Percentiles rank a stretch among this genome's conserved stretches.
These are phyloP conservation scores for Lucinisca nassula DNA, from an alignment of 2,888 invertebrate species.

Conservation along the genomic window DNA sequence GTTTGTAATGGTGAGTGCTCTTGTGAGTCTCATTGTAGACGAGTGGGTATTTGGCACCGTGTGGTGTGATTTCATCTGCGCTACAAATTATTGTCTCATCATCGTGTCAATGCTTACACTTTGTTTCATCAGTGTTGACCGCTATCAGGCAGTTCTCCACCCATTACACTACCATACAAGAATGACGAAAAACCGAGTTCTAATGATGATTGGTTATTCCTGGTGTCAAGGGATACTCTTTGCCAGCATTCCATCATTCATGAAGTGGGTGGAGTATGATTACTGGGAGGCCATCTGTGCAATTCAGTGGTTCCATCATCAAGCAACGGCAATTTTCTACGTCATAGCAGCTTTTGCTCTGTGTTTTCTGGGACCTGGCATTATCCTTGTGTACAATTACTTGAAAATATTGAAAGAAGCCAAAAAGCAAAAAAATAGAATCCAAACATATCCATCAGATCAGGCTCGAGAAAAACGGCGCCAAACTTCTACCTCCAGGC, in stretches of 20 bases:
- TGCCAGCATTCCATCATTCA: slow-evolving; percentile 77
- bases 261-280: slow-evolving; percentile 85
- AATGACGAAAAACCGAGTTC: slow-evolving; percentile 72
- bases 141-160: slow-evolving; percentile 83
- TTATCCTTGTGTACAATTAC: slow-evolving; percentile 80
- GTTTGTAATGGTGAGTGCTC: slow-evolving; percentile 82
- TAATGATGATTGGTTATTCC: slow-evolving; percentile 74
- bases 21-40: slow-evolving; percentile 75
- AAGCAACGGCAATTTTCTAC: slow-evolving; percentile 76
- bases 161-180: slow-evolving; percentile 79
- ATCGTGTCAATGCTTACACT: slow-evolving; percentile 87
- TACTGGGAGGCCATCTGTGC: slow-evolving; percentile 87
- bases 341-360: slow-evolving; percentile 83
- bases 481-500: slow-evolving; percentile 22
- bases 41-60: slow-evolving; percentile 69
- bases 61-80: slow-evolving; percentile 83
- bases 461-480: slow-evolving; percentile 1
- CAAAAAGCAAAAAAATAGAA: slow-evolving; percentile 41
- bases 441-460: slow-evolving; percentile 6
- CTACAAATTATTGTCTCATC: slow-evolving; percentile 86
- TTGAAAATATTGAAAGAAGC: slow-evolving; percentile 73
- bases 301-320: slow-evolving; percentile 83
- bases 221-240: slow-evolving; percentile 86
- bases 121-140: slow-evolving; percentile 85
- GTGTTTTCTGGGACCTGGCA: slow-evolving; percentile 84